Conservation (phyloP, 2,797 vertebrate genomes). For the Takifugu ocellatus region DNA sequence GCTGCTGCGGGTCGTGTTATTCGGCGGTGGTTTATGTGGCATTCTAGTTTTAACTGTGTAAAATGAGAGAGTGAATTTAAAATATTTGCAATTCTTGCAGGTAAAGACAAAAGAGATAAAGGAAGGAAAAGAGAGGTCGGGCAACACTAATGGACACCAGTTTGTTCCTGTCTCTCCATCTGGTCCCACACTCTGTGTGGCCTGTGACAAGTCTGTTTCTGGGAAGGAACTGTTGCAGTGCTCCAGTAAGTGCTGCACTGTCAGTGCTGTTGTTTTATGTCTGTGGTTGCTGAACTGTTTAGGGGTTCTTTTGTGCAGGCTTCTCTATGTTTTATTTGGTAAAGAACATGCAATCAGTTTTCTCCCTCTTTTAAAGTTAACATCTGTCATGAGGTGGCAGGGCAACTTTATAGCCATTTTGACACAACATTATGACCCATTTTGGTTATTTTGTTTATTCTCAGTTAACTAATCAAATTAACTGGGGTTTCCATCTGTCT, state of each 20-base stretch:
- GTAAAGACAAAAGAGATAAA: constrained; percentile 83
- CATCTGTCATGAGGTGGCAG: constrained; percentile 6
- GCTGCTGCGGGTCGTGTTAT: constrained; percentile 4
- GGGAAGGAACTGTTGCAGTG: constrained; percentile 90
- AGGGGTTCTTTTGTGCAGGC: constrained; percentile 31
- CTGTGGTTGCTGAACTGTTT: constrained; percentile 36
- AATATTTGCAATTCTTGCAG: constrained; percentile 41
- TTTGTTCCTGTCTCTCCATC: constrained; percentile 79
- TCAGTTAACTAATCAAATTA: constrained; percentile 23
- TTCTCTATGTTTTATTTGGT: constrained; percentile 35
- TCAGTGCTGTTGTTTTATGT: constrained; percentile 43
- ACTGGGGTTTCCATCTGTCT: constrained; percentile 32
- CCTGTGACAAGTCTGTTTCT: constrained; percentile 84
- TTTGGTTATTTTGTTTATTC: constrained; percentile 36
- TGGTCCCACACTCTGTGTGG: constrained; percentile 79
- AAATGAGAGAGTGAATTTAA: constrained; percentile 11
- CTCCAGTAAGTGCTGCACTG: constrained; percentile 79
- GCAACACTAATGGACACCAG: constrained; percentile 75
- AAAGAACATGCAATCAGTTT: constrained; percentile 26
- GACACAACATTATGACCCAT: constrained; percentile 5
- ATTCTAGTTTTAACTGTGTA: constrained; percentile 8
- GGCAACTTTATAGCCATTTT: constrained; percentile 18
- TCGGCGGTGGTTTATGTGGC: constrained; percentile 17
- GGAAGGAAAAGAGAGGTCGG: constrained; percentile 80
- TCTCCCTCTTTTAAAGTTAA: constrained; percentile 20